Evolutionary conservation across 2,888 invertebrate species (phyloP).

Genomic region (Agrilus cyanescens): DNA sequence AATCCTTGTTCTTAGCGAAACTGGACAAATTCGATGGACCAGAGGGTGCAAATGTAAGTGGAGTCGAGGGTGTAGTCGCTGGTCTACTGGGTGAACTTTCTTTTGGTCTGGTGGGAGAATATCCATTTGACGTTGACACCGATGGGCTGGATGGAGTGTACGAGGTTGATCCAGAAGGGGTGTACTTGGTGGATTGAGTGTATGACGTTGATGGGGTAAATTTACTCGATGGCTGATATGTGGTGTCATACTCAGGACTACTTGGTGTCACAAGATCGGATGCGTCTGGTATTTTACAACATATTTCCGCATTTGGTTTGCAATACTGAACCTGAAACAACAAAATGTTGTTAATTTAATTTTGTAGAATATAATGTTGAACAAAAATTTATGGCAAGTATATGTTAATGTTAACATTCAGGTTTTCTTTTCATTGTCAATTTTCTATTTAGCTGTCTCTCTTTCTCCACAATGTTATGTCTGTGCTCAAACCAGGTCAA

Average conservation of each 20-base stretch:
- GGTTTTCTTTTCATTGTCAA: no score
- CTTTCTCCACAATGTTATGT: no score
- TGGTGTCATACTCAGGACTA: conserved; percentile 1
- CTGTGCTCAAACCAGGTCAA: no score
- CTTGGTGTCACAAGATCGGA: conserved; percentile 18
- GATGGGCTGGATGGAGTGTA: background rate
- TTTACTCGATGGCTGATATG: no score
- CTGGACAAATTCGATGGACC: conserved; percentile 11
- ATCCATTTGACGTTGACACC: conserved; percentile 1
- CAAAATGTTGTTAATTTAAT: conserved; percentile 4
- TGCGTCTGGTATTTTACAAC: conserved; percentile 30
- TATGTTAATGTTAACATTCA: no score
- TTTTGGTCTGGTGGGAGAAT: conserved; percentile 2
- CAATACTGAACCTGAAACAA: conserved; percentile 32
- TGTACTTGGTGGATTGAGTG: background rate
- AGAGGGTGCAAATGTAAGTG: background rate
- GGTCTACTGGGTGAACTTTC: background rate
- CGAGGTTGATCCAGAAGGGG: background rate
- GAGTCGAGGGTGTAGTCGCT: background rate
- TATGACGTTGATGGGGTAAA: background rate
- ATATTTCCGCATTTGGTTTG: conserved; percentile 32
- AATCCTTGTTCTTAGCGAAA: conserved; percentile 26
- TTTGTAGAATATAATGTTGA: no score
- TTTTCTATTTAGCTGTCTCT: no score
- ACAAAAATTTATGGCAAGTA: no score